phyloP scores from a whole-genome alignment of 64 coral and sea anemone species.

The Stichodactyla mertensii region DNA sequence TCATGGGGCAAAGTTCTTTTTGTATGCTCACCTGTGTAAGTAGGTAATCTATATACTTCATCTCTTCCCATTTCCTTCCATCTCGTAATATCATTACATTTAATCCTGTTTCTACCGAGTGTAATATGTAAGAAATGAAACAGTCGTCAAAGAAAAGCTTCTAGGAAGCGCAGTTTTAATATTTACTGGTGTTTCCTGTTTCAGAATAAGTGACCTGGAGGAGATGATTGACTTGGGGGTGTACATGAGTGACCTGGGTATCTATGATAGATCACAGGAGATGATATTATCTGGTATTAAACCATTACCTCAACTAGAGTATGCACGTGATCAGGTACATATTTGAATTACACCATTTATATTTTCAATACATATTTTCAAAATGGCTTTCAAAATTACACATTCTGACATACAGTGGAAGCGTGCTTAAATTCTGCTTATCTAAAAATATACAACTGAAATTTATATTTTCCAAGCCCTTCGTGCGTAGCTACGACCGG shows the following conservation, averaged over 20 bases:
- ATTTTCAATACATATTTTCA: no score
- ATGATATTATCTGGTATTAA: constrained; percentile 78
- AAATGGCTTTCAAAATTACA: no score
- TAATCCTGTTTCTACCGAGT: no score
- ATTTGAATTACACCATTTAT: not conserved
- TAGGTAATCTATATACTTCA: not conserved
- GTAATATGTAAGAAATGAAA: not conserved
- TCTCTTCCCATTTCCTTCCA: not conserved
- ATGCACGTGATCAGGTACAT: constrained; percentile 72
- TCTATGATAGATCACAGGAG: constrained; percentile 72
- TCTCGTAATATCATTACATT: not conserved
- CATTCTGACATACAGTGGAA: no score
- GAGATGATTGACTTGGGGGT: constrained; percentile 67
- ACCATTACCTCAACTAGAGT: constrained; percentile 68
- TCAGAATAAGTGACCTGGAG: constrained; percentile 67
- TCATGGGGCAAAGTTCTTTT: constrained; percentile 63
- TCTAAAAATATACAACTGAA: no score
- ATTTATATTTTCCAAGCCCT: no score
- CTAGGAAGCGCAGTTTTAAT: not conserved
- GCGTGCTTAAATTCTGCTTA: no score
- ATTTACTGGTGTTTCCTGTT: not conserved
- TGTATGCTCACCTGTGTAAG: constrained; percentile 86
- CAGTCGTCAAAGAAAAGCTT: not conserved
- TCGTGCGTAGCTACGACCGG: no score
- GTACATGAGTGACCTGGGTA: constrained; percentile 83